Evolutionary conservation across 53 echinoderm and acorn worm genomes (phyloP).

Genomic region (Astropecten irregularis): DNA sequence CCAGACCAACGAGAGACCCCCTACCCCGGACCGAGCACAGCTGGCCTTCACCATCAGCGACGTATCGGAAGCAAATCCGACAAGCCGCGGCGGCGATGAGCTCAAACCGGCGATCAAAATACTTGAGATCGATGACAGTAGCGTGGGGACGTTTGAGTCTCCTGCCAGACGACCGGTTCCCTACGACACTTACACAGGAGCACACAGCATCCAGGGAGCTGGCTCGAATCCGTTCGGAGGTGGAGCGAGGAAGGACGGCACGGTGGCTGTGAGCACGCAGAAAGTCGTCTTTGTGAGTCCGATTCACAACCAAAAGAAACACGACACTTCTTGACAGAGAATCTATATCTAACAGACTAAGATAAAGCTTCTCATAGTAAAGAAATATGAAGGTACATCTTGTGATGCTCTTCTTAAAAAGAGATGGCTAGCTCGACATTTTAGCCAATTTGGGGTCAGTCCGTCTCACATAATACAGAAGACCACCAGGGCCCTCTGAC

Average conservation of each 20-base stretch:
- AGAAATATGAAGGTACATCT: too few species aligned
- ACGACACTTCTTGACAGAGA: neutral
- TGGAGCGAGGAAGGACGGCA: neutral
- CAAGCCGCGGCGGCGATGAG: neutral
- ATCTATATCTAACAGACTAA: too few species aligned
- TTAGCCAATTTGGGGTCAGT: too few species aligned
- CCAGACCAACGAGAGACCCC: neutral
- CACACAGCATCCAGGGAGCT: neutral
- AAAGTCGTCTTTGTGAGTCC: conserved; percentile 81
- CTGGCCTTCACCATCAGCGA: conserved; percentile 23
- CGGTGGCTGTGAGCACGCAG: conserved; percentile 59
- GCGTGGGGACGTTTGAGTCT: conserved; percentile 29
- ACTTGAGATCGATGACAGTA: conserved; percentile 19
- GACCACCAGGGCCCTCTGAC: too few species aligned
- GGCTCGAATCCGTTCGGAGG: neutral
- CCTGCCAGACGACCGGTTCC: neutral
- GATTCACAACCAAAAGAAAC: conserved; percentile 13
- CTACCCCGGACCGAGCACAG: conserved; percentile 17
- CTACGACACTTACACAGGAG: neutral
- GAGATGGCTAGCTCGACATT: too few species aligned
- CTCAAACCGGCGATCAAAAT: neutral
- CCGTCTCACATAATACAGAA: too few species aligned
- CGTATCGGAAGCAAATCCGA: neutral
- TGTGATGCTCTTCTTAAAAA: too few species aligned
- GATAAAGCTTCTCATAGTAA: too few species aligned